Conservation (phyloP, 2,888 invertebrate genomes). For the Euzophera pinguis region DNA sequence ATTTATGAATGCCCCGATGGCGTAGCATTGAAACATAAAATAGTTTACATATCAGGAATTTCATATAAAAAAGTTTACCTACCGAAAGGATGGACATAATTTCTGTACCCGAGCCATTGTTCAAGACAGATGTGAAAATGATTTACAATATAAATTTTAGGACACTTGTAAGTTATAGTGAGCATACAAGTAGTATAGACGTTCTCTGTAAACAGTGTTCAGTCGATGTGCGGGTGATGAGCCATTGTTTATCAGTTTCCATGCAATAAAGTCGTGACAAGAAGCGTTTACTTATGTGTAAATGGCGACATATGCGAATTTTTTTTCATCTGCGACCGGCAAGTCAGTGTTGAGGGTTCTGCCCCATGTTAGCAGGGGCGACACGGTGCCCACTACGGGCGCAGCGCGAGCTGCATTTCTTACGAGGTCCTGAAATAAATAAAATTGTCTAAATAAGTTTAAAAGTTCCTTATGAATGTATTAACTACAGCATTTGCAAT, state of each 20-base stretch:
- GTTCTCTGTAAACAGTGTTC: slow-evolving; percentile 1
- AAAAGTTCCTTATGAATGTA: no score
- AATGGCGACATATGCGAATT: slow-evolving; percentile 62
- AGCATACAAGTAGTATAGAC: not conserved
- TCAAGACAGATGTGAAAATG: no score
- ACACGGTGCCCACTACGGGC: slow-evolving; percentile 74
- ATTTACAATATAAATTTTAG: not conserved
- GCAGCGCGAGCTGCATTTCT: slow-evolving; percentile 69
- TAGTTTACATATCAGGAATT: no score
- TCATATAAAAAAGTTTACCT: no score
- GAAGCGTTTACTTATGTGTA: slow-evolving; percentile 34
- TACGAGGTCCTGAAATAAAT: slow-evolving; percentile 53
- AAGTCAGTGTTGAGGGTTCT: slow-evolving; percentile 70
- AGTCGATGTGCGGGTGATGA: not conserved
- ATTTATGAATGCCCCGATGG: no score
- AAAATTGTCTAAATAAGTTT: slow-evolving; percentile 13
- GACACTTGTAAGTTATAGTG: not conserved
- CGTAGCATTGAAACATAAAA: no score
- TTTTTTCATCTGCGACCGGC: slow-evolving; percentile 44
- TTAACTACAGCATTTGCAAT: no score
- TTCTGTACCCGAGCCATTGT: no score
- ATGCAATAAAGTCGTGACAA: not conserved
- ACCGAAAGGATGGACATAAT: no score
- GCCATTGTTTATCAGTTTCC: not conserved
- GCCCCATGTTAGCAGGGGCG: slow-evolving; percentile 72